Evolutionary conservation across 2,888 invertebrate species (phyloP).

Genomic region (Lysandra bellargus): DNA sequence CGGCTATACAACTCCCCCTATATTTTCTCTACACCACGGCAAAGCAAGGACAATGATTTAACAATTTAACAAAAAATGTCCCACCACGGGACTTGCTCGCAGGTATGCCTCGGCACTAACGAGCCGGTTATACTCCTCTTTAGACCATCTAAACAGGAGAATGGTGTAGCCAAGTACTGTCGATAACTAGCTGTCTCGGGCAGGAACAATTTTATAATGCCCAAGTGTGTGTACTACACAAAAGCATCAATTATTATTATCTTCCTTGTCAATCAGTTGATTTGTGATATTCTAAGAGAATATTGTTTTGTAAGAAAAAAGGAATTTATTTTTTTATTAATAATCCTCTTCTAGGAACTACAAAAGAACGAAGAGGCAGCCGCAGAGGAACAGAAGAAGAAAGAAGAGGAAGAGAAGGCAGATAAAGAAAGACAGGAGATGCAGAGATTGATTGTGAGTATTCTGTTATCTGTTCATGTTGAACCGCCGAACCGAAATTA

Average conservation of each 20-base stretch:
- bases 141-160: background rate
- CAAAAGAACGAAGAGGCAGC: conserved; percentile 60
- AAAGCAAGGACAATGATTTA: conserved; percentile 45
- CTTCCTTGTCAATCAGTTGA: too few species aligned
- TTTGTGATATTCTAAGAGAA: too few species aligned
- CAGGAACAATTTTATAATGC: too few species aligned
- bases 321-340: too few species aligned
- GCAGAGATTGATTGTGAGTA: conserved; percentile 57
- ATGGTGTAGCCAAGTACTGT: too few species aligned
- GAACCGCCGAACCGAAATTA: too few species aligned
- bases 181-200: too few species aligned
- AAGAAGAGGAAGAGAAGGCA: conserved; percentile 68
- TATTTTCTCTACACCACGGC: too few species aligned
- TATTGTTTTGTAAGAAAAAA: too few species aligned
- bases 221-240: too few species aligned
- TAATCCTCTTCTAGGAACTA: conserved; percentile 50
- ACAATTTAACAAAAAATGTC: conserved; percentile 80
- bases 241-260: too few species aligned
- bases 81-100: conserved; percentile 54
- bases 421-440: conserved; percentile 56
- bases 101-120: conserved; percentile 47
- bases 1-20: too few species aligned
- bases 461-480: background rate
- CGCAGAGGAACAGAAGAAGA: conserved; percentile 58
- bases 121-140: background rate